phyloP scores from a whole-genome alignment of 2,888 invertebrate species.

The Xanthorhoe designata region DNA sequence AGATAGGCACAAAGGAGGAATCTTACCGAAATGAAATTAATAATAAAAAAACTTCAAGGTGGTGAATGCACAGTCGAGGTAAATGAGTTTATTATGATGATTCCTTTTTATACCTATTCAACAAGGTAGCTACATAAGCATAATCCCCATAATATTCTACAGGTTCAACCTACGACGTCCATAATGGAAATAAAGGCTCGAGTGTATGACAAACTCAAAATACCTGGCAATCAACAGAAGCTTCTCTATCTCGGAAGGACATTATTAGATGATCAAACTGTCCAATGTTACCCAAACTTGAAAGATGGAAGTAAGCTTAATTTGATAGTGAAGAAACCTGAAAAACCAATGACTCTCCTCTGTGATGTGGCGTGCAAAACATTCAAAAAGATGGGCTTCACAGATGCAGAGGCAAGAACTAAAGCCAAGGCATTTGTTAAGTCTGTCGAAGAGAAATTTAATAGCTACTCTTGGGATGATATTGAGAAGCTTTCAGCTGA shows the following conservation, averaged over 20 bases:
- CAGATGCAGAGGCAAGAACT: slow-evolving; percentile 87
- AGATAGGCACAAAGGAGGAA: not conserved
- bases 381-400: slow-evolving; percentile 85
- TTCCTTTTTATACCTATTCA: not conserved
- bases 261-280: slow-evolving; percentile 88
- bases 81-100: slow-evolving; percentile 39
- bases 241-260: slow-evolving; percentile 89
- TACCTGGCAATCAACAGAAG: slow-evolving; percentile 89
- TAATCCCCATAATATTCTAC: slow-evolving; percentile 11
- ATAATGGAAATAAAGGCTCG: slow-evolving; percentile 89
- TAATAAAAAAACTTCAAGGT: slow-evolving; percentile 90
- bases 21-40: slow-evolving; percentile 87
- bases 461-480: slow-evolving; percentile 85
- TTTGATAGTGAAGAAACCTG: slow-evolving; percentile 89
- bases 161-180: slow-evolving; percentile 85
- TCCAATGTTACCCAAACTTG: slow-evolving; percentile 89
- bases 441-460: slow-evolving; percentile 81
- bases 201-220: slow-evolving; percentile 87
- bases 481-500: slow-evolving; percentile 82
- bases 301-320: slow-evolving; percentile 91
- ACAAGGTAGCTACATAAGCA: no score
- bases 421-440: slow-evolving; percentile 86
- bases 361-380: slow-evolving; percentile 85
- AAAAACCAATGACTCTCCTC: slow-evolving; percentile 87
- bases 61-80: slow-evolving; percentile 89